Evolutionary conservation across 2,113 vertebrate genomes (phyloP).

Genomic region (Megaceryle maxima): DNA sequence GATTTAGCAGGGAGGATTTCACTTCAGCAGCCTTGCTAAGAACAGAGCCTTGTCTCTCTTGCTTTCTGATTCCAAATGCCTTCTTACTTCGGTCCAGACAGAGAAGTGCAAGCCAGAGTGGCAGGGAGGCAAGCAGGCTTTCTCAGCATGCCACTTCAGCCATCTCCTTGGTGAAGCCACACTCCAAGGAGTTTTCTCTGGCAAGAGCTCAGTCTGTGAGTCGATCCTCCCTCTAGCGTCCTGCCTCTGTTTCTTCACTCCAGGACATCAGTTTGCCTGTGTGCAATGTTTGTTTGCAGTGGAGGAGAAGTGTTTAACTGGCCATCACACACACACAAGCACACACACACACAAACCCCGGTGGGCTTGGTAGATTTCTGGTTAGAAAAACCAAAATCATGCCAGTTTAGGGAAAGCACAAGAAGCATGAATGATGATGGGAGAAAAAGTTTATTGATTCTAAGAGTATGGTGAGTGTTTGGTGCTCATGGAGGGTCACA

Average conservation of each 20-base stretch:
- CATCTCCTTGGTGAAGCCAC: background rate
- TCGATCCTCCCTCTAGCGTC: slow-evolving; percentile 15
- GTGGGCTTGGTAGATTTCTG: background rate
- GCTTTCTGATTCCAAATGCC: background rate
- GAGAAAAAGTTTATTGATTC: background rate
- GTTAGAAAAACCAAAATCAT: background rate
- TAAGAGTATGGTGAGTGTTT: background rate
- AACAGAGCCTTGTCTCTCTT: background rate
- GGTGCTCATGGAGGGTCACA: background rate
- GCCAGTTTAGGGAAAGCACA: background rate
- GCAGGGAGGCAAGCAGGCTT: background rate
- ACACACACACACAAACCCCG: background rate
- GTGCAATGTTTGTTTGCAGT: background rate
- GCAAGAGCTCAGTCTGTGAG: background rate
- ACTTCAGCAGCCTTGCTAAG: background rate
- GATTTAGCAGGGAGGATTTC: background rate
- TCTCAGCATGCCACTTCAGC: background rate
- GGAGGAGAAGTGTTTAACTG: background rate
- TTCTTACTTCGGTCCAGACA: background rate
- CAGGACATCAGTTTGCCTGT: background rate
- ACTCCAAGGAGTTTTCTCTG: background rate
- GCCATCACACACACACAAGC: background rate
- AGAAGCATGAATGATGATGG: background rate
- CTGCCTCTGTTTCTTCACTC: slow-evolving; percentile 13
- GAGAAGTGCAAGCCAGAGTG: background rate